phyloP scores from a whole-genome alignment of 2,113 vertebrate genomes.

The Antechinus flavipes region DNA sequence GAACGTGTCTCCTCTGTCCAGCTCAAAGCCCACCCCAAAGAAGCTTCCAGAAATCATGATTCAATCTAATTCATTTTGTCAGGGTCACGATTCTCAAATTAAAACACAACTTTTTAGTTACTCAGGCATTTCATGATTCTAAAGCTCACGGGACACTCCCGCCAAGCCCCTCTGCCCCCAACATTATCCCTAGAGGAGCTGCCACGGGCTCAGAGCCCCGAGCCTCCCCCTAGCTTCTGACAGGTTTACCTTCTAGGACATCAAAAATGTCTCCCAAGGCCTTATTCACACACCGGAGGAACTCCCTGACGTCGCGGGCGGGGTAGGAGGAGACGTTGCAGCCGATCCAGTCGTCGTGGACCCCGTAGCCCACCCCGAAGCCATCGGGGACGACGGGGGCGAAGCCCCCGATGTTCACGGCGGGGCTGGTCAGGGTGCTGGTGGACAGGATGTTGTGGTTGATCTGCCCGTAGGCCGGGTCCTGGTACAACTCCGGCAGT shows the following conservation, averaged over 20 bases:
- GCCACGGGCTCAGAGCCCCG: neutral
- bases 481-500: constrained; percentile 89
- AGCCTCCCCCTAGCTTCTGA: constrained; percentile 79
- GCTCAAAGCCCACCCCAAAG: constrained; percentile 46
- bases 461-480: constrained; percentile 90
- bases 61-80: constrained; percentile 32
- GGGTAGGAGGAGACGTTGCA: constrained; percentile 94
- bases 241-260: constrained; percentile 90
- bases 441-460: constrained; percentile 98
- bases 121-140: neutral
- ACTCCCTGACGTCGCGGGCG: constrained; percentile 89
- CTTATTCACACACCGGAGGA: constrained; percentile 91
- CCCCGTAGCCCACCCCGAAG: constrained; percentile 92
- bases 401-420: constrained; percentile 92
- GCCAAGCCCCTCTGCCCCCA: neutral
- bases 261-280: constrained; percentile 94
- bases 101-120: neutral
- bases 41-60: constrained; percentile 4
- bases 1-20: constrained; percentile 55
- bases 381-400: constrained; percentile 95
- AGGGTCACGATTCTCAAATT: constrained; percentile 33
- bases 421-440: constrained; percentile 93
- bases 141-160: constrained; percentile 24
- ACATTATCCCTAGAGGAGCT: constrained; percentile 5
- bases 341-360: constrained; percentile 94